Conservation (phyloP, 2,113 vertebrate species). For the Elephas maximus region DNA sequence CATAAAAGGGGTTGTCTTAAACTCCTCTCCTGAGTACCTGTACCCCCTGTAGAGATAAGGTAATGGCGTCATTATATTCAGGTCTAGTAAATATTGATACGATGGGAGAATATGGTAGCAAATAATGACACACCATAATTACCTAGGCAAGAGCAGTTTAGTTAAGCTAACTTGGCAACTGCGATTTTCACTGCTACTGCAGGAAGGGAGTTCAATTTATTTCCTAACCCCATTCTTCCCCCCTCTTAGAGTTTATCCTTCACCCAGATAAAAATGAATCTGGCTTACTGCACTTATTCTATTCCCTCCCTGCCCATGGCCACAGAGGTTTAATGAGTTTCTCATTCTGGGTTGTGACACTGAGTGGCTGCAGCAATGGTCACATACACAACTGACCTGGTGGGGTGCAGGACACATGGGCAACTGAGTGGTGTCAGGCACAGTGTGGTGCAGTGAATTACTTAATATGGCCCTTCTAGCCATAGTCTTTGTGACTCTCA, state of each 20-base stretch:
- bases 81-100: background rate
- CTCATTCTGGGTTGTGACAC: background rate
- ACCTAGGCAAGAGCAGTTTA: background rate
- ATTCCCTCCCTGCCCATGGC: background rate
- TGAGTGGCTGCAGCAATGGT: background rate
- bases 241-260: slow-evolving; percentile 1
- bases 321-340: background rate
- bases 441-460: background rate
- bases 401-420: background rate
- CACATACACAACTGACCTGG: background rate
- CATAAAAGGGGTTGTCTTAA: slow-evolving; percentile 48
- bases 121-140: background rate
- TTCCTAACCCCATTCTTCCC: background rate
- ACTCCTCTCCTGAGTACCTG: slow-evolving; percentile 2
- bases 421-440: background rate
- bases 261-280: slow-evolving; percentile 31
- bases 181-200: background rate
- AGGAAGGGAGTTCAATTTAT: background rate
- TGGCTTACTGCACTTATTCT: background rate
- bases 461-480: background rate
- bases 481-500: background rate
- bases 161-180: background rate
- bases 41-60: background rate
- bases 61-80: slow-evolving; percentile 3
- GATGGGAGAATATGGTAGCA: background rate